These are phyloP conservation scores for Corbicula japonica DNA, from an alignment of 2,888 invertebrate genomes.

Conservation along the genomic window DNA sequence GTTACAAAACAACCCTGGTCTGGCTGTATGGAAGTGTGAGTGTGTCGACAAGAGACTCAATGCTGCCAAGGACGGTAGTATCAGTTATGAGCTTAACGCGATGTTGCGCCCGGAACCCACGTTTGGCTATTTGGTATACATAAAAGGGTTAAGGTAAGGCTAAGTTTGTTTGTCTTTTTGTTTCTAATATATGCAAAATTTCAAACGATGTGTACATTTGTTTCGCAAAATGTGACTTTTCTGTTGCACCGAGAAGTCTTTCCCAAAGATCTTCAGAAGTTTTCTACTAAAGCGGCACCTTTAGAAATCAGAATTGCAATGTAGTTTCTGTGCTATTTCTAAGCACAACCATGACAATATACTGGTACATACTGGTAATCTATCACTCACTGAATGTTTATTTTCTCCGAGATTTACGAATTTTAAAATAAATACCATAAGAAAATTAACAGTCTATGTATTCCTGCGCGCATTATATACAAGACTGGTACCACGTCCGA, in stretches of 20 bases:
- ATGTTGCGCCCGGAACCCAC: constrained; percentile 74
- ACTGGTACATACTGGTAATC: no score
- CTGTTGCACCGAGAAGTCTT: background rate
- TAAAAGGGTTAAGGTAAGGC: constrained; percentile 80
- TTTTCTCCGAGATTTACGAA: no score
- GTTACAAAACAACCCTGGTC: constrained; percentile 72
- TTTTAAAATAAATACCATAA: no score
- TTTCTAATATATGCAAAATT: background rate
- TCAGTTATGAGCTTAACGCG: constrained; percentile 70
- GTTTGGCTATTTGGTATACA: constrained; percentile 71
- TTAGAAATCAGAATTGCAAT: background rate
- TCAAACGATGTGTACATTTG: background rate
- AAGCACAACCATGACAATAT: background rate
- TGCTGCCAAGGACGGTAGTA: constrained; percentile 44
- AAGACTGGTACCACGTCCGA: background rate
- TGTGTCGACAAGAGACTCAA: constrained; percentile 73
- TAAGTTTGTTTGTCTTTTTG: constrained; percentile 27
- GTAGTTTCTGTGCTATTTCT: background rate
- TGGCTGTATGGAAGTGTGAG: constrained; percentile 77
- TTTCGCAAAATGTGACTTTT: background rate
- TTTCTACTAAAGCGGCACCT: background rate
- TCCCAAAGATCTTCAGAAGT: background rate
- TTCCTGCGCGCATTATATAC: background rate
- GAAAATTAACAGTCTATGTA: background rate
- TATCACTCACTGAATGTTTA: no score